These are phyloP conservation scores for Pangasius larnaudii DNA, from an alignment of 2,797 vertebrate genomes.

Conservation along the genomic window DNA sequence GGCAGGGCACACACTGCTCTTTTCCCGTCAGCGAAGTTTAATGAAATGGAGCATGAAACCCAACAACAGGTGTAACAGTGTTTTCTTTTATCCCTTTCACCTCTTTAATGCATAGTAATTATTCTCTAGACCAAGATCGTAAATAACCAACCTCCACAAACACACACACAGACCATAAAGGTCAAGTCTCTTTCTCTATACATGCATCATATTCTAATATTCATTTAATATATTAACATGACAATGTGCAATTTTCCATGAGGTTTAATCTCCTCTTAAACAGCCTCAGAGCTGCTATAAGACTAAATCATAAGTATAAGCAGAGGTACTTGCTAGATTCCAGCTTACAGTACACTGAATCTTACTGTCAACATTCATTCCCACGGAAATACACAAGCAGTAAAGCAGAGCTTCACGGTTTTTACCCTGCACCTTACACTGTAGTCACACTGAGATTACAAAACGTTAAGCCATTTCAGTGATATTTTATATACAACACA, in stretches of 20 bases:
- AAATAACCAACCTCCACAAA: neutral
- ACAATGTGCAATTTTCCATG: neutral
- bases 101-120: conserved; percentile 18
- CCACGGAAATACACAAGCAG: neutral
- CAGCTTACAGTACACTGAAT: neutral
- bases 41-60: conserved; percentile 37
- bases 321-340: neutral
- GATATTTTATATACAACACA: neutral
- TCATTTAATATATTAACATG: neutral
- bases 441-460: neutral
- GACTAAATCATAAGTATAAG: neutral
- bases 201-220: neutral
- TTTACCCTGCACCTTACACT: neutral
- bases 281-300: neutral
- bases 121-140: neutral
- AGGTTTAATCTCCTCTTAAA: neutral
- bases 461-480: too few relatives aligned
- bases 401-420: neutral
- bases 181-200: neutral
- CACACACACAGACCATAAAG: neutral
- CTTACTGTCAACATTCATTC: neutral
- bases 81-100: neutral
- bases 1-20: conserved; percentile 30
- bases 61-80: conserved; percentile 31
- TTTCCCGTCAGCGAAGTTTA: conserved; percentile 24